A percentile compares a stretch with the other conserved stretches of the same genome.
phyloP scores from a whole-genome alignment of 1,140 invertebrate species.

The Drosophila bocki region DNA sequence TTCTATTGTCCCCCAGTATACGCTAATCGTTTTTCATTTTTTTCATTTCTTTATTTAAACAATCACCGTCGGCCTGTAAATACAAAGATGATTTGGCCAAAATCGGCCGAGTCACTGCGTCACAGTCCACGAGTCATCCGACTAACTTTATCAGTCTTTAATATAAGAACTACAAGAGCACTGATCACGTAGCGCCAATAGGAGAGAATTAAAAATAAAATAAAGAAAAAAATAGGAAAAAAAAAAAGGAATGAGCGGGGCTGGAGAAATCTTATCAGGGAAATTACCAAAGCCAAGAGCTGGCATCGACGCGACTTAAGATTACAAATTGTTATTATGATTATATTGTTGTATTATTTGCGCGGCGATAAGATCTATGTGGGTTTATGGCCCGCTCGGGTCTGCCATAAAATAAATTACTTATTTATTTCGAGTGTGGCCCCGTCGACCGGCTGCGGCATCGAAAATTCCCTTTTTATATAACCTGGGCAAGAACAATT shows the following conservation, averaged over 20 bases:
- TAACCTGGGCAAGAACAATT: slow-evolving; percentile 55
- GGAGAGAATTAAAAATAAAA: slow-evolving; percentile 38
- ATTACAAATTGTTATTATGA: slow-evolving; percentile 78
- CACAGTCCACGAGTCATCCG: slow-evolving; percentile 27
- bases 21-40: slow-evolving; percentile 56
- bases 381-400: slow-evolving; percentile 50
- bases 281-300: slow-evolving; percentile 68
- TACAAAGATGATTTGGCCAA: slow-evolving; percentile 75
- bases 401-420: slow-evolving; percentile 77
- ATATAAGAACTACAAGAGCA: slow-evolving; percentile 43
- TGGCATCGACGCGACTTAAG: slow-evolving; percentile 71
- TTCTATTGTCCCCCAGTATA: slow-evolving; percentile 44
- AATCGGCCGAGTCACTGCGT: slow-evolving; percentile 35
- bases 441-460: slow-evolving; percentile 5
- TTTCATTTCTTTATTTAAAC: slow-evolving; percentile 59
- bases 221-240: slow-evolving; percentile 14
- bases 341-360: slow-evolving; percentile 77
- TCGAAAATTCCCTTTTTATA: slow-evolving; percentile 45
- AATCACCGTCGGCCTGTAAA: slow-evolving; percentile 75
- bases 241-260: slow-evolving; percentile 1
- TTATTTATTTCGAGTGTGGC: slow-evolving; percentile 76
- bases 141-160: slow-evolving; percentile 45
- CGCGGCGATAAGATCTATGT: slow-evolving; percentile 73
- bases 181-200: slow-evolving; percentile 47
- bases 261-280: slow-evolving; percentile 62